phyloP scores from a whole-genome alignment of 2,797 vertebrate species.

The Lepidocolaptes lacrymiger region DNA sequence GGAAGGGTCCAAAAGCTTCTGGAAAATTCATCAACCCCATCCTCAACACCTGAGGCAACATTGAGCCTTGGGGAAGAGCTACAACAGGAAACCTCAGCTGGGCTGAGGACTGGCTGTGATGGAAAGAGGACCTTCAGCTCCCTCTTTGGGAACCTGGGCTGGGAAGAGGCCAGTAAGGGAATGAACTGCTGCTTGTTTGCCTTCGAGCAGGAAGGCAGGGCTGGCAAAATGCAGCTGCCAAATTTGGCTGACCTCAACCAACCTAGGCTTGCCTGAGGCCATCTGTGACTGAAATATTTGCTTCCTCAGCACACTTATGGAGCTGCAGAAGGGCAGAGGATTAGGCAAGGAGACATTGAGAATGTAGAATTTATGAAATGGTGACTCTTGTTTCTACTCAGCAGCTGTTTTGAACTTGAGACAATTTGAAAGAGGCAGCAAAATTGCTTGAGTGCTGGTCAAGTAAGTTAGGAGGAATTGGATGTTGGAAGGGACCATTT shows the following conservation, averaged over 20 bases:
- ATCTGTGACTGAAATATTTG: neutral
- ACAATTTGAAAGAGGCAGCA: neutral
- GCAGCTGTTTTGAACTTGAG: neutral
- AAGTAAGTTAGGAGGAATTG: neutral
- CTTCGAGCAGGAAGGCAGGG: neutral
- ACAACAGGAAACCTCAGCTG: neutral
- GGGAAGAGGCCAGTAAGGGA: neutral
- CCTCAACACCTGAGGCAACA: neutral
- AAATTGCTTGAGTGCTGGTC: neutral
- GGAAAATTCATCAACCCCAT: neutral
- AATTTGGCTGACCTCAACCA: neutral
- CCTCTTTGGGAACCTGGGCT: rapidly evolving
- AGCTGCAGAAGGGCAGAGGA: neutral
- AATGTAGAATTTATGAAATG: neutral
- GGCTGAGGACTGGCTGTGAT: neutral
- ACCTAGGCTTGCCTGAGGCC: neutral
- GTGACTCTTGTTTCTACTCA: neutral
- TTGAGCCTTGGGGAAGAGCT: neutral
- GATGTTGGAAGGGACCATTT: neutral
- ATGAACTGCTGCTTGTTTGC: neutral
- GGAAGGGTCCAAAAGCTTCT: neutral
- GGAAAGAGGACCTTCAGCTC: neutral
- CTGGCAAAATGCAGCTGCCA: neutral
- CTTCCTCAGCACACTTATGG: neutral
- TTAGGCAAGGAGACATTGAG: neutral